Conservation (phyloP, 2,113 vertebrate species). For the Tretioscincus oriximinensis region DNA sequence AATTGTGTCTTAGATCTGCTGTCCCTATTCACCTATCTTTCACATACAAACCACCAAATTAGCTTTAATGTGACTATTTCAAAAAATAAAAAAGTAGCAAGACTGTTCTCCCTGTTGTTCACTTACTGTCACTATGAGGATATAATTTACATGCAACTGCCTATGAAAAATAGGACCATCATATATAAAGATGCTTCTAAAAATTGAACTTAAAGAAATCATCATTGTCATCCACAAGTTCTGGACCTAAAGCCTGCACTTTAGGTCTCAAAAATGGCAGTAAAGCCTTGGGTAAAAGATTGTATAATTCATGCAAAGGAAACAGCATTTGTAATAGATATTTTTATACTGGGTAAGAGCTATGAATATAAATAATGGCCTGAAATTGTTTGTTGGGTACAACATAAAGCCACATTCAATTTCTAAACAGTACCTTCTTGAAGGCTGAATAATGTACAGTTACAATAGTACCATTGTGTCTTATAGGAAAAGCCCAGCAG, state of each 20-base stretch:
- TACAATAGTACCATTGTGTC: fast-evolving
- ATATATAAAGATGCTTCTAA: background rate
- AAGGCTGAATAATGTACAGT: background rate
- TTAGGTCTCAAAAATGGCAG: background rate
- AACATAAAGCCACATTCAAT: background rate
- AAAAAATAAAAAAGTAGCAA: background rate
- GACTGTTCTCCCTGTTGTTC: background rate
- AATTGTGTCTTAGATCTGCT: background rate
- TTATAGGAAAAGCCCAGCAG: background rate
- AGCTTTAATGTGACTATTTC: slow-evolving; percentile 5
- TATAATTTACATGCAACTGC: background rate
- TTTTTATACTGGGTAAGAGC: background rate
- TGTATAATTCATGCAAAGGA: background rate
- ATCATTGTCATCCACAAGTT: too few relatives aligned
- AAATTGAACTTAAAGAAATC: background rate
- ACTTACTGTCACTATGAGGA: background rate
- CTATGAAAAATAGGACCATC: background rate
- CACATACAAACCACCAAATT: slow-evolving; percentile 8
- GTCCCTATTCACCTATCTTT: background rate
- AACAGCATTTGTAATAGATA: background rate
- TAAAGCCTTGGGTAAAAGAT: background rate
- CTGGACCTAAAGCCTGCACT: background rate
- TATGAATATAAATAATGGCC: background rate
- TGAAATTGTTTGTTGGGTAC: slow-evolving; percentile 1
- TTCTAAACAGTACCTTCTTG: background rate